Evolutionary conservation across 2,797 vertebrate genomes (phyloP).

Genomic region (Adrianichthys oophorus): DNA sequence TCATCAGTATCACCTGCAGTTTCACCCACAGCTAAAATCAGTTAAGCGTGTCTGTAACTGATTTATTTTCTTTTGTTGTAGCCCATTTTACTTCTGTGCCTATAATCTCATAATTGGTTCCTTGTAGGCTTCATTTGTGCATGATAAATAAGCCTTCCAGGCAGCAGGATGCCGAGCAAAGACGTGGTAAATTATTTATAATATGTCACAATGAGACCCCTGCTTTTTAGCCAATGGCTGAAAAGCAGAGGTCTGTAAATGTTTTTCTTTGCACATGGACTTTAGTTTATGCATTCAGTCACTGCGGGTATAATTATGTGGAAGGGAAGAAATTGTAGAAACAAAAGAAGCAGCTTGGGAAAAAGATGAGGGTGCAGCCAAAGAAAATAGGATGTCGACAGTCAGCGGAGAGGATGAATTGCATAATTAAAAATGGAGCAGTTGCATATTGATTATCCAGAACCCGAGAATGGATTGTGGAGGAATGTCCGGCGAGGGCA

Average conservation of each 20-base stretch:
- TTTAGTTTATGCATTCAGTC: constrained; percentile 24
- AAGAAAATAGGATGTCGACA: constrained; percentile 43
- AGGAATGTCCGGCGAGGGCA: constrained; percentile 35
- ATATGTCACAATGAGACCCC: constrained; percentile 50
- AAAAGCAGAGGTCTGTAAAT: constrained; percentile 15
- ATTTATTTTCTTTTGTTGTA: neutral
- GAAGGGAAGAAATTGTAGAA: constrained; percentile 33
- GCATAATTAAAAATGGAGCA: constrained; percentile 61
- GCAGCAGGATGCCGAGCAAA: constrained; percentile 44
- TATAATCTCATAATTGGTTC: constrained; percentile 5
- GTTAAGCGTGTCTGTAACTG: neutral
- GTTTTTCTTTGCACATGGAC: constrained; percentile 17
- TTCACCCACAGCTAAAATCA: neutral
- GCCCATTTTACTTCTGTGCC: constrained; percentile 5
- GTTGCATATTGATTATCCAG: constrained; percentile 55
- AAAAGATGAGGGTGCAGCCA: constrained; percentile 8
- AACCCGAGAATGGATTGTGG: constrained; percentile 42
- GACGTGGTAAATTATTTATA: constrained; percentile 50
- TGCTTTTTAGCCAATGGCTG: constrained; percentile 25
- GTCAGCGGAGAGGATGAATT: constrained; percentile 53
- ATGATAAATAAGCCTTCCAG: constrained; percentile 26
- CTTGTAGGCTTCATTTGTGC: constrained; percentile 23
- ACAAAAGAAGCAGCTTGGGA: constrained; percentile 35
- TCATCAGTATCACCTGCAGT: neutral
- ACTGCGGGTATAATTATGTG: constrained; percentile 54